Evolutionary conservation across 2,113 vertebrate species (phyloP).

Genomic region (Pristiophorus japonicus): DNA sequence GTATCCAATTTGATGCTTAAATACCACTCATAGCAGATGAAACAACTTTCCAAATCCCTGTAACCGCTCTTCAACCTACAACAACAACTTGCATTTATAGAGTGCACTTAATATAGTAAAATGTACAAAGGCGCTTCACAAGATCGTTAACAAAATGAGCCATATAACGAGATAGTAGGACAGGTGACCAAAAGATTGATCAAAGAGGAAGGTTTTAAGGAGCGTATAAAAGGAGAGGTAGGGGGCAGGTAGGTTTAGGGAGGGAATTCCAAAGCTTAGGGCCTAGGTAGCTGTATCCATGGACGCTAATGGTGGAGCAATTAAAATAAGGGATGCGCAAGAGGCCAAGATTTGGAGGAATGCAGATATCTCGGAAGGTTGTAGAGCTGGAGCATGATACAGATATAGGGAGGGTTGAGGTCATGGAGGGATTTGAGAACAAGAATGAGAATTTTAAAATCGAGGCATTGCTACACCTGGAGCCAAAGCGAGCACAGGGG

Average conservation of each 20-base stretch:
- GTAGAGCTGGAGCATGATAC: background rate
- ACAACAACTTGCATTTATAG: no score
- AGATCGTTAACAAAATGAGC: background rate
- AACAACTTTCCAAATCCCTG: no score
- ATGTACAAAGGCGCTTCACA: background rate
- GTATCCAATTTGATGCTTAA: background rate
- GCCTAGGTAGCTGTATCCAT: background rate
- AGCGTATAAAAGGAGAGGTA: background rate
- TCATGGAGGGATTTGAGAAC: background rate
- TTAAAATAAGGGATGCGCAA: background rate
- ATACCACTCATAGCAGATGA: background rate
- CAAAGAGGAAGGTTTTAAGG: background rate
- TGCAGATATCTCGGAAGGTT: background rate
- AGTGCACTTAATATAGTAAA: background rate
- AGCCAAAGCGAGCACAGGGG: background rate
- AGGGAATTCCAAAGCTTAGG: background rate
- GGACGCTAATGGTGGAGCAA: background rate
- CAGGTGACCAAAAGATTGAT: background rate
- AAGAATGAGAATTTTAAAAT: no score
- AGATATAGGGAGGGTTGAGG: no score
- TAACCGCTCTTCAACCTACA: background rate
- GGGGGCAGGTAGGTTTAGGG: no score
- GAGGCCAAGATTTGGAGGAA: background rate
- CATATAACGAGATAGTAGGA: background rate
- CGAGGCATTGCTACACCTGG: no score